Evolutionary conservation across 2,888 invertebrate genomes (phyloP).

Genomic region (Sarcophaga subvicina): DNA sequence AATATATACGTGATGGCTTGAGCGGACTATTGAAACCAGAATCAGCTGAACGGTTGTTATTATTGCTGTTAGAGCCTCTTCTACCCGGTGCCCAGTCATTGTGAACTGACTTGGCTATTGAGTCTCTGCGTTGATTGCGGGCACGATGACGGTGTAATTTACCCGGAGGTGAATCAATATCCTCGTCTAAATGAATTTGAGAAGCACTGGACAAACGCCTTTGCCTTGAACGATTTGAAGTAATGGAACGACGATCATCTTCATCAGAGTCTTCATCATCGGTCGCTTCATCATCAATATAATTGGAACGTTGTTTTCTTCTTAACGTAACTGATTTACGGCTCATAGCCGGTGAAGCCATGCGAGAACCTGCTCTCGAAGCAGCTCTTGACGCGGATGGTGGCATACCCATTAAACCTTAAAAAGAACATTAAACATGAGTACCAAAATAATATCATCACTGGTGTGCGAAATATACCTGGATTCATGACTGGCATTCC

Average conservation of each 20-base stretch:
- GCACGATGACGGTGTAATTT: slow-evolving; percentile 72
- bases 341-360: slow-evolving; percentile 87
- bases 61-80: slow-evolving; percentile 70
- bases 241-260: slow-evolving; percentile 81
- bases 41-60: slow-evolving; percentile 43
- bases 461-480: slow-evolving; percentile 71
- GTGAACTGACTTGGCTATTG: slow-evolving; percentile 77
- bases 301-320: slow-evolving; percentile 81
- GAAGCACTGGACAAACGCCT: slow-evolving; percentile 79
- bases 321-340: slow-evolving; percentile 86
- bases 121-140: slow-evolving; percentile 75
- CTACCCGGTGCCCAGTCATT: slow-evolving; percentile 77
- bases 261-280: slow-evolving; percentile 86
- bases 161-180: slow-evolving; percentile 68
- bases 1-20: slow-evolving; percentile 75
- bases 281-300: slow-evolving; percentile 82
- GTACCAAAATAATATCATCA: too few species aligned
- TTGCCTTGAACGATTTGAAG: slow-evolving; percentile 79
- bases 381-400: slow-evolving; percentile 82
- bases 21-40: slow-evolving; percentile 70
- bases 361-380: slow-evolving; percentile 86
- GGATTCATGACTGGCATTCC: slow-evolving; percentile 82
- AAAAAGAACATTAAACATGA: too few species aligned
- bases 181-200: slow-evolving; percentile 76
- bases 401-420: slow-evolving; percentile 79